Base-by-base conservation (phyloP, 2,888 invertebrate species). In the Athalia cordata region DNA sequence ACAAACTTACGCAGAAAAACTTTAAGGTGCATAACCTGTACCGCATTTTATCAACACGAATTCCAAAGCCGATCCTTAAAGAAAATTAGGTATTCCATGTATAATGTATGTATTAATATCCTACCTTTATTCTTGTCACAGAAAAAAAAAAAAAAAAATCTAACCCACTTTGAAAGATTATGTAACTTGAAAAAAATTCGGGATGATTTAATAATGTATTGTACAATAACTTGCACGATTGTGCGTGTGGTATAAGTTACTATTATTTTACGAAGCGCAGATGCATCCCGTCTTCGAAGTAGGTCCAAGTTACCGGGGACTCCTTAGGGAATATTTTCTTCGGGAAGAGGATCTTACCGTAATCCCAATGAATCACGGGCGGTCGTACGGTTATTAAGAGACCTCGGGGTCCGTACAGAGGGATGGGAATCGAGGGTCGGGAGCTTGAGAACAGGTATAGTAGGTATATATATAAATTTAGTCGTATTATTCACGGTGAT, bases 361-460 rank as follows among this genome's bases (percentile, higher is more conserved):
- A 84, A 85, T 86, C 85, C 81, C 80, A 77, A 79, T 80, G 80
- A 82, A 84, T 85, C 83, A 62, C 75, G 75, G 52, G 43, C 64
- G 61, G 50, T 50, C 62, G 75, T 50, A 50, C 75, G 75, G 75
- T 75, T 75, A 75, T 75, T 75, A 75, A 75, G 75, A 62, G 75
- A 75, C 62, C 43, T 75, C 49, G 62, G 61, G 62, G 62, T 75
- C 72, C 59, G 47, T 59, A n/a, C n/a, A 59, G 72, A 61, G 57
- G 72, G 72, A 72, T 72, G 59, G 59, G 59, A 59, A 13, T 59
- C 59, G 72, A 72, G 72, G 59, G 59, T 15, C 3, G 50, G 52
- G n/a, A 62, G 62, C 62, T 61, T 29, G 43, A 61, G 62, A 49
- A 15, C 62, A 9, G 62, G 59, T 75, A 75, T 61, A 75, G 15